These are phyloP conservation scores for Micrasema minimum DNA, from an alignment of 1,140 invertebrate genomes.

Conservation along the genomic window DNA sequence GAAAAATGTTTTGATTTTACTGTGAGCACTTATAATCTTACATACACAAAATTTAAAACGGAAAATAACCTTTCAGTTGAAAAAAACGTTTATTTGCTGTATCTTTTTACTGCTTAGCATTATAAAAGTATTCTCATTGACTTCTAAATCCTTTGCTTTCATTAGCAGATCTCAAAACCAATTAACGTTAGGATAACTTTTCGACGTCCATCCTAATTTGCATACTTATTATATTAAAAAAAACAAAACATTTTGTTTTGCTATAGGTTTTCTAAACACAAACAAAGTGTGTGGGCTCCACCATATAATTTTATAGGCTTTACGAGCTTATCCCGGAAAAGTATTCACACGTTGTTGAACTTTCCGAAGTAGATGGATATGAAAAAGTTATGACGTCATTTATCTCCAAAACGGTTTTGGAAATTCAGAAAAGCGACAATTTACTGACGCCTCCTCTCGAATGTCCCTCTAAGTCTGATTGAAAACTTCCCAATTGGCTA, in stretches of 20 bases:
- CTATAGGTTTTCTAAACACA: slow-evolving; percentile 9
- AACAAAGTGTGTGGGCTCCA: slow-evolving; percentile 2
- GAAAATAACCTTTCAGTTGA: too few relatives aligned
- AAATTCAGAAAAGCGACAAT: slow-evolving; percentile 35
- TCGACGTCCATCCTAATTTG: background rate
- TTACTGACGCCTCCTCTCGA: slow-evolving; percentile 43
- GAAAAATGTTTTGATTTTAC: too few relatives aligned
- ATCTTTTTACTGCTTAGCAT: background rate
- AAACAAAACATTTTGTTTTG: background rate
- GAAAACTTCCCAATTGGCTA: slow-evolving; percentile 51
- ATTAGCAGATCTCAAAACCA: background rate
- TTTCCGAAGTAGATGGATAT: slow-evolving; percentile 5
- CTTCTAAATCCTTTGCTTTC: background rate
- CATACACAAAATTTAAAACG: too few relatives aligned
- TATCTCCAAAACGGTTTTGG: slow-evolving; percentile 10
- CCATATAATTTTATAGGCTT: background rate
- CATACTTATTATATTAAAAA: background rate
- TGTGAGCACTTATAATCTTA: too few relatives aligned
- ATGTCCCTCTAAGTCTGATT: slow-evolving; percentile 52
- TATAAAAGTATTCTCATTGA: too few relatives aligned
- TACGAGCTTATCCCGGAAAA: slow-evolving; percentile 15
- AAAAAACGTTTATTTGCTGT: too few relatives aligned
- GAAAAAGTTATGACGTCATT: slow-evolving; percentile 26
- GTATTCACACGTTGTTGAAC: slow-evolving; percentile 29
- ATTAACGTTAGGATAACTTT: background rate